These are phyloP conservation scores for Drosophila sordidula DNA, from an alignment of 2,888 invertebrate species.

Conservation along the genomic window DNA sequence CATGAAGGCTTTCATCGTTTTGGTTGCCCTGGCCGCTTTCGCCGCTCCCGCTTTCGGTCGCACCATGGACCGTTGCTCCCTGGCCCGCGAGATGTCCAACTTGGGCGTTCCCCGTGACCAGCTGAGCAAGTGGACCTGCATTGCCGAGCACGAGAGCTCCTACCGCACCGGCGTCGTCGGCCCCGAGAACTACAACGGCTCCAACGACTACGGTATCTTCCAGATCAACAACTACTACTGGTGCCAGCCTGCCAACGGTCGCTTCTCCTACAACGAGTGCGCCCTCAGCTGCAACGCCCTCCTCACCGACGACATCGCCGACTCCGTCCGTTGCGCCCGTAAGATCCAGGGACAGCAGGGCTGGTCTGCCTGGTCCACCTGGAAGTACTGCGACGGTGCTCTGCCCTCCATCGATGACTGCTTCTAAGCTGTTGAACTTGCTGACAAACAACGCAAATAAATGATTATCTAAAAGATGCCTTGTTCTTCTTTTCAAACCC, in stretches of 20 bases:
- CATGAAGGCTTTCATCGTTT: slow-evolving; percentile 45
- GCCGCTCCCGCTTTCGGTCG: slow-evolving; percentile 58
- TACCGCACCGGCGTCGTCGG: too few relatives aligned
- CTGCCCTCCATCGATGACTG: slow-evolving; percentile 68
- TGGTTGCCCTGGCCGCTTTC: slow-evolving; percentile 49
- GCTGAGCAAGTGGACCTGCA: too few relatives aligned
- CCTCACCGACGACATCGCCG: too few relatives aligned
- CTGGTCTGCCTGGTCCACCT: slow-evolving; percentile 80
- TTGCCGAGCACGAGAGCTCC: too few relatives aligned
- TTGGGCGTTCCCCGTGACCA: slow-evolving; percentile 58
- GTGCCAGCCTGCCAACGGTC: too few relatives aligned
- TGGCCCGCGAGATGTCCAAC: slow-evolving; percentile 70
- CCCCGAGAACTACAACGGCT: too few relatives aligned
- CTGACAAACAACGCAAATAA: background rate
- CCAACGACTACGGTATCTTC: too few relatives aligned
- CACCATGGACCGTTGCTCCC: slow-evolving; percentile 65
- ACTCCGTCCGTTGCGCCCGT: slow-evolving; percentile 61
- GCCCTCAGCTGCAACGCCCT: too few relatives aligned
- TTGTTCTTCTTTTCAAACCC: background rate
- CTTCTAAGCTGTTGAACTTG: slow-evolving; percentile 40
- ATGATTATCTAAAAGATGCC: background rate
- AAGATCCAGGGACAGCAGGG: slow-evolving; percentile 69
- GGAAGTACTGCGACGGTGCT: slow-evolving; percentile 67
- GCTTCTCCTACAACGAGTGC: too few relatives aligned
- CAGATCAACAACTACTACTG: too few relatives aligned